A percentile compares a stretch with the other conserved stretches of the same genome.
Conservation (phyloP, 2,113 vertebrate species). For the Clinocottus analis region DNA sequence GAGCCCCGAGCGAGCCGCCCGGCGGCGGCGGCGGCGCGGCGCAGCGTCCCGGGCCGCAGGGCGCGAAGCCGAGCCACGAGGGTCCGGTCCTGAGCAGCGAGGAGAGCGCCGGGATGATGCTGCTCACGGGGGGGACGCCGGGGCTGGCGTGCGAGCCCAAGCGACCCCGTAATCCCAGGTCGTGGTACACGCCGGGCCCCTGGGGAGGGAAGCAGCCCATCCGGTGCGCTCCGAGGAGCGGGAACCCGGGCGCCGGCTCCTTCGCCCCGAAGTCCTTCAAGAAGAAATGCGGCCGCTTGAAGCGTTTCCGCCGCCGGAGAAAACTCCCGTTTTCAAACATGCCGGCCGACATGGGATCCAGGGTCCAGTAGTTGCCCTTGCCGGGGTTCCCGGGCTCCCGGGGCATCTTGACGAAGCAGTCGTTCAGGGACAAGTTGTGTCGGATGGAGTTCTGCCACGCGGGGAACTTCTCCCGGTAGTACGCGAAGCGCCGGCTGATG, state of each 20-base stretch:
- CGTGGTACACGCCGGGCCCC: conserved; percentile 53
- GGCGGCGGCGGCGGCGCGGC: conserved; percentile 37
- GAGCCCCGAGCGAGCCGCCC: conserved; percentile 38
- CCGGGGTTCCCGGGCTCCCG: conserved; percentile 83
- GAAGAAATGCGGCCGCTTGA: conserved; percentile 76
- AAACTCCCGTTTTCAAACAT: conserved; percentile 87
- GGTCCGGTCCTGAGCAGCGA: conserved; percentile 72
- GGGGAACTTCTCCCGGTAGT: conserved; percentile 83
- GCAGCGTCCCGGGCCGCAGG: conserved; percentile 46
- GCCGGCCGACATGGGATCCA: conserved; percentile 84
- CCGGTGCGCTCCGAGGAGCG: conserved; percentile 61
- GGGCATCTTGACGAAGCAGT: conserved; percentile 85
- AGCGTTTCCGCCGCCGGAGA: conserved; percentile 82
- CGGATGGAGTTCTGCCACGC: conserved; percentile 86
- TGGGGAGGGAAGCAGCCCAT: conserved; percentile 47
- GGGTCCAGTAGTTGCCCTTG: conserved; percentile 86
- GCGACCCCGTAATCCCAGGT: conserved; percentile 23
- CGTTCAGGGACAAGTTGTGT: conserved; percentile 85
- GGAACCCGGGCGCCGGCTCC: conserved; percentile 47
- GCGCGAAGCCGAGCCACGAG: conserved; percentile 56
- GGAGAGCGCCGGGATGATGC: conserved; percentile 75
- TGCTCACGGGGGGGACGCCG: conserved; percentile 62
- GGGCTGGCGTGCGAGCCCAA: conserved; percentile 19
- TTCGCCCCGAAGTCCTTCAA: conserved; percentile 52
- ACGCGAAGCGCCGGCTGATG: conserved; percentile 80